Conservation (phyloP, 2,888 invertebrate genomes). For the Nesidiocoris tenuis region DNA sequence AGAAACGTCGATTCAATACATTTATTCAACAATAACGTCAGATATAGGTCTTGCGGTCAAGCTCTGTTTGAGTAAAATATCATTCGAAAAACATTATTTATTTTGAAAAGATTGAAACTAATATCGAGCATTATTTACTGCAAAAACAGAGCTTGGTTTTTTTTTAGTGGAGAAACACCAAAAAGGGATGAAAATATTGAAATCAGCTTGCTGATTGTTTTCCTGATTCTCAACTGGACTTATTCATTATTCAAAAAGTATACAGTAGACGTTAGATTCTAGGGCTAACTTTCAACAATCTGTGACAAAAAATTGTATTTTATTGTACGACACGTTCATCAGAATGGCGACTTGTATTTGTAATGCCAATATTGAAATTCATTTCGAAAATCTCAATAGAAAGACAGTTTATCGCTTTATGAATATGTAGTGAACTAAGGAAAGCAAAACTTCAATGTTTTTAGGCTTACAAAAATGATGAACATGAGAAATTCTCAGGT, state of each 20-base stretch:
- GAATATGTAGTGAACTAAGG: no score
- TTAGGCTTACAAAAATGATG: no score
- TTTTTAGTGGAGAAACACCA: neutral
- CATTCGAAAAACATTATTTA: neutral
- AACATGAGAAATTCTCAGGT: no score
- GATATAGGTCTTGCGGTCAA: constrained; percentile 14
- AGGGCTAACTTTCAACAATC: no score
- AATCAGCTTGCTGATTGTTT: constrained; percentile 1
- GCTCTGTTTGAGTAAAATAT: constrained; percentile 28
- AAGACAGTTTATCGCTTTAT: neutral
- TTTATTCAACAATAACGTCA: constrained; percentile 31
- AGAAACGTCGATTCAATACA: constrained; percentile 2
- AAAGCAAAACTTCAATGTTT: no score
- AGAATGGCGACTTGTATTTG: no score
- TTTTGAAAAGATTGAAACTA: neutral
- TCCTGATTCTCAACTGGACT: no score
- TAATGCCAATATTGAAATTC: no score
- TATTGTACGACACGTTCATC: neutral
- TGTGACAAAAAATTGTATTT: neutral
- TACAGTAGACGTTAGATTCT: neutral
- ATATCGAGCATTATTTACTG: constrained; percentile 5
- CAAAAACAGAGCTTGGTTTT: constrained; percentile 26
- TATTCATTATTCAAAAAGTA: neutral
- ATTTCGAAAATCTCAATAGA: no score
- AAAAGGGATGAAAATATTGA: neutral